Evolutionary conservation across 2,797 vertebrate species (phyloP).

Genomic region (Onychomys torridus): DNA sequence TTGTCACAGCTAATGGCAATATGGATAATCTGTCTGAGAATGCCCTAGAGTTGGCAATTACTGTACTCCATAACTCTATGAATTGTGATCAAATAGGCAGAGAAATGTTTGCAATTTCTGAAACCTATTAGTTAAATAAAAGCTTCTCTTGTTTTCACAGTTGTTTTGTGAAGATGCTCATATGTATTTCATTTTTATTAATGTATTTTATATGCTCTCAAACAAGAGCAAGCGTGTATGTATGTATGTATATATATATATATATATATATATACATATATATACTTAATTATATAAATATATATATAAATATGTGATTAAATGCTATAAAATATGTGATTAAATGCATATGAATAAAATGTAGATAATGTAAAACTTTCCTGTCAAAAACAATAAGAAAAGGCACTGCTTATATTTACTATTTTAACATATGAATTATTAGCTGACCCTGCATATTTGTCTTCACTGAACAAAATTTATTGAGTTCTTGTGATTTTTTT

Average conservation of each 20-base stretch:
- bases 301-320: no score
- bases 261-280: not conserved
- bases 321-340: no score
- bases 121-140: conserved; percentile 50
- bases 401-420: conserved; percentile 7
- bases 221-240: not conserved
- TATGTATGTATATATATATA: not conserved
- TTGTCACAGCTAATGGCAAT: conserved; percentile 69
- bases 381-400: not conserved
- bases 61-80: conserved; percentile 42
- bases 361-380: not conserved
- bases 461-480: not conserved
- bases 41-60: conserved; percentile 61
- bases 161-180: conserved; percentile 7
- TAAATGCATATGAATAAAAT: not conserved
- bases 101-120: conserved; percentile 27
- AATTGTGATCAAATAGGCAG: conserved; percentile 27
- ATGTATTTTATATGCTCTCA: not conserved
- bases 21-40: conserved; percentile 69
- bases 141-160: conserved; percentile 3
- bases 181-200: not conserved
- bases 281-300: not conserved
- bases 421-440: conserved; percentile 30
- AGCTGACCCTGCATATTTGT: not conserved
- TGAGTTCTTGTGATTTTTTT: conserved; percentile 35